A percentile compares a stretch with the other conserved stretches of the same genome.
Conservation (phyloP, 2,888 invertebrate genomes). For the Agrochola lychnidis region DNA sequence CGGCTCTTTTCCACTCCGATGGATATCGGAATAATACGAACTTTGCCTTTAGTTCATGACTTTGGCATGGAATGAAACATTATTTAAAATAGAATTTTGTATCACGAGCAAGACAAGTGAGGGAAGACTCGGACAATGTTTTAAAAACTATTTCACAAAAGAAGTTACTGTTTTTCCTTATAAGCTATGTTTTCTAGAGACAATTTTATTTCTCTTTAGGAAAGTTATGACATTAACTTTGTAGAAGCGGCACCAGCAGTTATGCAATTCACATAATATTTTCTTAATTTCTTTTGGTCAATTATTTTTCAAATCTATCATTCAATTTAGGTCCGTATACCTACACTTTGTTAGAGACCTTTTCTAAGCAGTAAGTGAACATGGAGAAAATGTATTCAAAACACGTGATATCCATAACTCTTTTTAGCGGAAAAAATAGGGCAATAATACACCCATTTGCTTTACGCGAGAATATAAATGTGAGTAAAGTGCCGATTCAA, state of each 20-base stretch:
- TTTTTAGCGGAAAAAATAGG: constrained; percentile 25
- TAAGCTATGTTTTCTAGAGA: background rate
- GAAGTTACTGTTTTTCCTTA: background rate
- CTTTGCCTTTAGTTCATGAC: constrained; percentile 1
- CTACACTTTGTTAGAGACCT: background rate
- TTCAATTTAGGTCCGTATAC: background rate
- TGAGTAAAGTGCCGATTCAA: constrained; percentile 11
- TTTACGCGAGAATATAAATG: constrained; percentile 32
- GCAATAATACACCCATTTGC: constrained; percentile 41
- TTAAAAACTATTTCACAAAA: constrained; percentile 4
- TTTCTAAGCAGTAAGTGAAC: background rate
- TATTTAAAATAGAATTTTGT: background rate
- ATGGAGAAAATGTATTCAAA: background rate
- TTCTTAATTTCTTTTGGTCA: background rate
- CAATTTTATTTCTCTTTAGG: constrained; percentile 9
- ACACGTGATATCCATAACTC: constrained; percentile 12
- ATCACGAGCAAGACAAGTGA: background rate
- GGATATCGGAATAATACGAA: constrained; percentile 13
- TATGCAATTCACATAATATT: background rate
- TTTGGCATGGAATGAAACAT: background rate
- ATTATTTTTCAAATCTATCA: background rate
- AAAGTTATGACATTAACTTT: constrained; percentile 22
- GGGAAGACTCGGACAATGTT: background rate
- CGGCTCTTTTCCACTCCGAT: constrained; percentile 22
- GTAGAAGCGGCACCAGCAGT: background rate